Percentiles rank a stretch among this genome's conserved stretches.
Conservation (phyloP, 92 coral and sea anemone species). For the Meandrina meandrites region DNA sequence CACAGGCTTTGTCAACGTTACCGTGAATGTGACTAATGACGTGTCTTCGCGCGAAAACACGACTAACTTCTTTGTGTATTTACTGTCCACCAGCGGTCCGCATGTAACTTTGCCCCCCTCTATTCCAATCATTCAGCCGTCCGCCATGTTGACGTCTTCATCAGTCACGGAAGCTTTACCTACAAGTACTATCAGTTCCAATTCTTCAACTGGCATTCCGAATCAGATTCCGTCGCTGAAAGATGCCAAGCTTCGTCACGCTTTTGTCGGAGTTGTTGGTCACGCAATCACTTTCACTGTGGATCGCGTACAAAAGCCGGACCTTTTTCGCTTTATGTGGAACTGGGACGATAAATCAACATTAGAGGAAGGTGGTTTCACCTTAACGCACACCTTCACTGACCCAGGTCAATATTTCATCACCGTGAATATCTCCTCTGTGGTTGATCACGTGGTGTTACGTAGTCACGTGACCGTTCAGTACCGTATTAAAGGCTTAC, state of each 20-base stretch:
- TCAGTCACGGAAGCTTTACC: neutral
- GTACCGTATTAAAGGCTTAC: constrained; percentile 55
- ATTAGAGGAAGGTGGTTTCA: constrained; percentile 8
- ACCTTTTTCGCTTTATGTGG: constrained; percentile 37
- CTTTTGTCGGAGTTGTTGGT: constrained; percentile 49
- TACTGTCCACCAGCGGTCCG: neutral
- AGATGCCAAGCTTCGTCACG: constrained; percentile 44
- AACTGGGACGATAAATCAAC: constrained; percentile 42
- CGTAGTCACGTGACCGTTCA: constrained; percentile 55
- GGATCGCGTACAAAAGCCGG: constrained; percentile 5
- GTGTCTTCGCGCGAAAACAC: constrained; percentile 24
- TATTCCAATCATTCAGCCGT: neutral
- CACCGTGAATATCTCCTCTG: constrained; percentile 53
- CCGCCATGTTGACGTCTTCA: neutral
- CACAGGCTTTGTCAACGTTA: constrained; percentile 19
- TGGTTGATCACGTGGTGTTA: constrained; percentile 38
- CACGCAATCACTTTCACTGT: constrained; percentile 49
- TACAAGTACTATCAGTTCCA: neutral
- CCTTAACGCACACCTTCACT: constrained; percentile 50
- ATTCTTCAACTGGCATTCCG: neutral
- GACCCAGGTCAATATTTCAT: constrained; percentile 62
- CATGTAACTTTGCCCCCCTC: neutral
- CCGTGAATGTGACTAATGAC: constrained; percentile 20
- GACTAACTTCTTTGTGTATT: neutral
- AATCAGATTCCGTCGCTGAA: constrained; percentile 3